Evolutionary conservation across 2,797 vertebrate genomes (phyloP), one percentile per base, ranked within the genome.

Genomic region (Momotus momota): DNA sequence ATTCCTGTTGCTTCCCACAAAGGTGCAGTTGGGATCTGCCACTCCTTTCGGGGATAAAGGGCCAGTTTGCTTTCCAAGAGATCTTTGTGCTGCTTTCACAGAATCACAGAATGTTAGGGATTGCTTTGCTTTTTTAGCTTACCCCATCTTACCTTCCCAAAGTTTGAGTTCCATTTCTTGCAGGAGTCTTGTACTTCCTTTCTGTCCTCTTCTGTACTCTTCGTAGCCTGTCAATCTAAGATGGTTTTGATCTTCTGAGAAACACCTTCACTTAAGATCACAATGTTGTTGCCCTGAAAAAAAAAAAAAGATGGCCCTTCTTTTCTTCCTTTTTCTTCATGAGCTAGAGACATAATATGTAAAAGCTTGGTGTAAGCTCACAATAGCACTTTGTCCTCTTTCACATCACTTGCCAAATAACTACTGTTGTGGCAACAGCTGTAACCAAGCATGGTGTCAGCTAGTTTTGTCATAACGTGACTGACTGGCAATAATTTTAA

Each of bases 371-470:
- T 88, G 54, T 57, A 43, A 93, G 65, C 54, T 95, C 88, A 85
- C 83, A 93, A 95, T 89, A 89, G 74, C 78, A 85, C 83, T 96
- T 95, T 95, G 90, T 96, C 93, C 94, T 94, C 74, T 90, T 93
- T 95, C 61, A 65, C 83, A 92, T 90, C 64, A 26, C 62, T 84
- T 93, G 91, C 95, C 92, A 91, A 75, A 40, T 81, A 85, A 91
- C 94, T 96, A 89, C 93, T 94, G 92, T 95, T 96, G 89, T 95
- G 94, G 91, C 79, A 95, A 95, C 90, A 57, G 77, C 84, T 94
- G 94, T 94, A 95, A 96, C 94, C 94, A 96, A 96, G 88, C 86
- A 40, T 86, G 60, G 91, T 92, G 86, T 97, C 90, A 89, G 81
- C 78, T 94, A 82, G 38, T 97, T 96, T 92, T 97, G 88, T 86